Evolutionary conservation across 2,888 invertebrate genomes (phyloP).

Genomic region (Troides oblongomaculatus): DNA sequence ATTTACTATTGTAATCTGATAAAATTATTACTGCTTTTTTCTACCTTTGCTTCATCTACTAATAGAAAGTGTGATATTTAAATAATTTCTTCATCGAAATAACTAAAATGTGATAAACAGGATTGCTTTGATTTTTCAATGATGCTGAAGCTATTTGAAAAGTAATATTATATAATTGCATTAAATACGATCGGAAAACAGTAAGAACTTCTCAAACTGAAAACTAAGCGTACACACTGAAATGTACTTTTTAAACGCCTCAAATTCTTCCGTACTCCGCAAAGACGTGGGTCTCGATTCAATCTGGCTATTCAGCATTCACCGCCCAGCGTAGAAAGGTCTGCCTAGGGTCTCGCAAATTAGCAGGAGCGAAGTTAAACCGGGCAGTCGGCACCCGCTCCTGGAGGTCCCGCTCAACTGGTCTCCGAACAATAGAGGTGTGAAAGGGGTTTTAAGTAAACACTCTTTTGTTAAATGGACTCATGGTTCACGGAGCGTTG

Average conservation of each 20-base stretch:
- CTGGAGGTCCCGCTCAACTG: constrained; percentile 46
- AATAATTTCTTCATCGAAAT: too few relatives aligned
- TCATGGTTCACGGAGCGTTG: constrained; percentile 61
- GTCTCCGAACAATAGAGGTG: constrained; percentile 69
- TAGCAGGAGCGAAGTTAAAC: constrained; percentile 31
- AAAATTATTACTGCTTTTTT: too few relatives aligned
- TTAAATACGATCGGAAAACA: not conserved
- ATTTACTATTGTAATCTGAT: too few relatives aligned
- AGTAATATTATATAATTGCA: too few relatives aligned
- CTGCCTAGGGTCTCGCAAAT: constrained; percentile 38
- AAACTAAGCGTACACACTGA: not conserved
- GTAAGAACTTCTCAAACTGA: not conserved
- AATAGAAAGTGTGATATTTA: too few relatives aligned
- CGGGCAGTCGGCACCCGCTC: constrained; percentile 39
- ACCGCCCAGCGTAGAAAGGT: constrained; percentile 42
- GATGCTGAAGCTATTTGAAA: not conserved
- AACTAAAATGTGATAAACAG: not conserved
- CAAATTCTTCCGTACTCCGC: constrained; percentile 60
- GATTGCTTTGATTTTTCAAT: not conserved
- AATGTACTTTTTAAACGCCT: constrained; percentile 39
- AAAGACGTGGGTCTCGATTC: constrained; percentile 55
- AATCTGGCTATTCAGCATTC: constrained; percentile 59
- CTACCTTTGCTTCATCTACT: too few relatives aligned
- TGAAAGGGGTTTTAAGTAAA: constrained; percentile 78
- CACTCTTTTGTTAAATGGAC: constrained; percentile 72